Evolutionary conservation across 92 coral and sea anemone genomes (phyloP), one percentile per base, ranked within the genome.

Genomic region (Palythoa heliodiscus): DNA sequence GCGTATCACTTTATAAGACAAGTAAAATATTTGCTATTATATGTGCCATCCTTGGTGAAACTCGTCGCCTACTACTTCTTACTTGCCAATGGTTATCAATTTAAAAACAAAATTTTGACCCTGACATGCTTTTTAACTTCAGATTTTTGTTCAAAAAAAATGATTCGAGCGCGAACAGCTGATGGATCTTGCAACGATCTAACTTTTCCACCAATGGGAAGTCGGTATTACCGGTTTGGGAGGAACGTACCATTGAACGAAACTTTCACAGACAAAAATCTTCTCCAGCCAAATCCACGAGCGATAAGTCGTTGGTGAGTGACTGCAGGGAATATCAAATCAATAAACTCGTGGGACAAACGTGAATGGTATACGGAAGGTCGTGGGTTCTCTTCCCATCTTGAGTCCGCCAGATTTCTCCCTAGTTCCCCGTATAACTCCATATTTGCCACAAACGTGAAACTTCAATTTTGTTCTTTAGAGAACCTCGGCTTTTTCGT

Each of bases 101-200:
- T 43, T 3, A 43, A 43, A 43, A 43, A 29, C 35, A 5, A 43
- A 43, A 43, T 43, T 43, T 43, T 58, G 20, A 58, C 35, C 4
- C 12, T 58, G 66, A 29, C 23, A 9, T 11, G 3, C 47, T 70
- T 70, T 52, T 71, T 72, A 14, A 7, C 6, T 16, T 63, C 85
- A 94, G 98, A 89, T 70, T 83, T 94, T 54, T 94, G 98, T 52
- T 73, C 98, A 5, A 29, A 73, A 13, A 20, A 54, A 72, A 94
- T 92, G 98, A 94, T 84, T 39, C 81, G 78, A 19, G 93, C 91
- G 16, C 98, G 98, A 23, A 92, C 92, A 7, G 76, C 91, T n/a
- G 98, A 94, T 61, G 98, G 98, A 5, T 77, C 91, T 14, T 94
- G 98, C 70, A 94, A 94, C 43, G 93, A 94, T 15, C 77, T 92